Evolutionary conservation across 2,888 invertebrate genomes (phyloP), one percentile per base, ranked within the genome.

Genomic region (Chydorus sphaericus): DNA sequence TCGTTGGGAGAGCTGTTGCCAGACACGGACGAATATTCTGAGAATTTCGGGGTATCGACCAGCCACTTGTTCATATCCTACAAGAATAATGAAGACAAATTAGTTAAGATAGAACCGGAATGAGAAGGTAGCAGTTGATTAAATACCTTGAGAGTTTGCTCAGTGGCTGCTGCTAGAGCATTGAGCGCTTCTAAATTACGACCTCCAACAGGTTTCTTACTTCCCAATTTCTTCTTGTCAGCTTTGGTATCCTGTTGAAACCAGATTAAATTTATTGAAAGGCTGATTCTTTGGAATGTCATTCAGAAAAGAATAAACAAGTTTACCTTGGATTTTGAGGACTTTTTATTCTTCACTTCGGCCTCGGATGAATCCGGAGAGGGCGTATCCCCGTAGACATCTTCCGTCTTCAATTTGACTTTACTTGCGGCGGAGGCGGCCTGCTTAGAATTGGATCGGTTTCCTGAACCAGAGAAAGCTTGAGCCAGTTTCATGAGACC

Each of bases 41-140:
- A 78, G 59, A 81, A 77, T 62, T 81, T 80, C 0, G 88, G 87
- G 0, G 87, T 83, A 63, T 87, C 87, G 65, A 88, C 87, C 58
- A 90, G 70, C 87, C 88, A 89, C 65, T 87, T 86, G 67, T 85
- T 88, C 39, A 89, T 87, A 67, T 89, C 89, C 76, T 89, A 65
- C 14, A 62, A 60, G 28, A 60, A 59, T 26, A 48, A 60, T 59
- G 10, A 18, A 8, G 38, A 44, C 4, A 44, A n/a, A n/a, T n/a
- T n/a, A n/a, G n/a, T n/a, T n/a, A n/a, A n/a, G n/a, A n/a, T n/a
- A n/a, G n/a, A n/a, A n/a, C n/a, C n/a, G n/a, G n/a, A n/a, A n/a
- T n/a, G n/a, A n/a, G n/a, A n/a, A n/a, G n/a, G n/a, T n/a, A n/a
- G n/a, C n/a, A n/a, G n/a, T n/a, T 18, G 37, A 55, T 10, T 30